phyloP scores from a whole-genome alignment of 2,113 vertebrate genomes.

The Sorex araneus region DNA sequence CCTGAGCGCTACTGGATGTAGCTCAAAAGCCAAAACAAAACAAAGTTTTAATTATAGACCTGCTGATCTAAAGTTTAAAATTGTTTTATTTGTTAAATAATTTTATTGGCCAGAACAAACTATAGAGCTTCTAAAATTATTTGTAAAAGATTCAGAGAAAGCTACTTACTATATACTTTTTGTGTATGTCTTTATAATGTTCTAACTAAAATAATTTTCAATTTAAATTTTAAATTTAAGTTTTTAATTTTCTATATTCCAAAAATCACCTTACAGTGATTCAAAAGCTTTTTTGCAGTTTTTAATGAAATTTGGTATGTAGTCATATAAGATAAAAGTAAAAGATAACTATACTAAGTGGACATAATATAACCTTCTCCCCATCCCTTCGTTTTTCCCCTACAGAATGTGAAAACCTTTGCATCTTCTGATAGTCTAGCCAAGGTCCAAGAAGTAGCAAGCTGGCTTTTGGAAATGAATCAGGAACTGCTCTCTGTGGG shows the following conservation, averaged over 20 bases:
- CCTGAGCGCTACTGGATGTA: too few relatives aligned
- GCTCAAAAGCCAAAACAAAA: too few relatives aligned
- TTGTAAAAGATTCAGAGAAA: constrained; percentile 60
- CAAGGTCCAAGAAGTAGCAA: constrained; percentile 99
- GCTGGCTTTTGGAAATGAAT: constrained; percentile 99
- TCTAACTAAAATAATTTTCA: constrained; percentile 3
- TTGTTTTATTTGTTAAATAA: background rate
- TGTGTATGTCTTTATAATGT: constrained; percentile 37
- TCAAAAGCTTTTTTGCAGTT: constrained; percentile 8
- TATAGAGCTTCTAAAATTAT: constrained; percentile 63
- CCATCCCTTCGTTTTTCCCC: constrained; percentile 43
- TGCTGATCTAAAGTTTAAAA: constrained; percentile 43
- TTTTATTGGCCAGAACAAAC: constrained; percentile 59
- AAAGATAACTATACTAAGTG: background rate
- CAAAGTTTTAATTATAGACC: constrained; percentile 47
- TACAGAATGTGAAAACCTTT: constrained; percentile 98
- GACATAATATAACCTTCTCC: constrained; percentile 57
- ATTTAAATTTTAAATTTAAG: too few relatives aligned
- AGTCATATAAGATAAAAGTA: constrained; percentile 34
- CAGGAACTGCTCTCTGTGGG: constrained; percentile 99
- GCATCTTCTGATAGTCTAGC: constrained; percentile 99
- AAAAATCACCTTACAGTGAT: background rate
- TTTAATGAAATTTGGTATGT: constrained; percentile 60
- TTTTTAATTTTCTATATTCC: constrained; percentile 29
- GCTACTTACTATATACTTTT: constrained; percentile 35